Percentiles rank a stretch among this genome's conserved stretches.
Conservation (phyloP, 2,888 invertebrate genomes). For the Pammene fasciana region DNA sequence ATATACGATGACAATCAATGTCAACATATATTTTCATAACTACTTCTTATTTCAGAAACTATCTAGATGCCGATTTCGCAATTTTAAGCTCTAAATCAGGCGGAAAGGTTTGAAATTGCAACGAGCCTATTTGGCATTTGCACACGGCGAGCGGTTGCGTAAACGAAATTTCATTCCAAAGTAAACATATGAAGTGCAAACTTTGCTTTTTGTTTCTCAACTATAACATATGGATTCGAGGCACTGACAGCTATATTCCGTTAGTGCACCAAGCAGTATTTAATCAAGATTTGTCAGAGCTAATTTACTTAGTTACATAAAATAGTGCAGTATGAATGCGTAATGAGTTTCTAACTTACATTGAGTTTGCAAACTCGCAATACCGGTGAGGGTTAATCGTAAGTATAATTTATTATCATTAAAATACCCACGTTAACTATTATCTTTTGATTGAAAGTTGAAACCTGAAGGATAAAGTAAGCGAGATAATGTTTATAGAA, state of each 20-base stretch:
- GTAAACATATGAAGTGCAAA: slow-evolving; percentile 19
- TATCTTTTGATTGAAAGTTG: no score
- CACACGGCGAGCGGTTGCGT: slow-evolving; percentile 9
- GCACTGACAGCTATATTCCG: background rate
- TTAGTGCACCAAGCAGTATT: background rate
- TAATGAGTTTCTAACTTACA: no score
- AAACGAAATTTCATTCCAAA: slow-evolving; percentile 18
- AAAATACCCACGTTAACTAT: no score
- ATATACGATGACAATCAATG: background rate
- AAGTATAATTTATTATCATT: no score
- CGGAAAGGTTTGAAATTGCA: background rate
- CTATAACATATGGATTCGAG: background rate
- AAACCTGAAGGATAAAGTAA: no score
- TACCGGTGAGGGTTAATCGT: no score
- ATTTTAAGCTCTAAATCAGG: background rate
- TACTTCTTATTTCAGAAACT: background rate
- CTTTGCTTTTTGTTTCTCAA: slow-evolving; percentile 9
- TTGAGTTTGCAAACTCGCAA: no score
- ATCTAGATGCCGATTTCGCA: background rate
- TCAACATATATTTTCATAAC: slow-evolving; percentile 3
- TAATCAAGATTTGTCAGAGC: background rate
- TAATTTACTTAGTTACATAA: background rate
- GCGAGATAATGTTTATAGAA: no score
- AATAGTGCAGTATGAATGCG: no score
- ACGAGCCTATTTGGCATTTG: background rate